These are phyloP conservation scores for Ochropleura plecta DNA, from an alignment of 2,888 invertebrate species.

Conservation along the genomic window DNA sequence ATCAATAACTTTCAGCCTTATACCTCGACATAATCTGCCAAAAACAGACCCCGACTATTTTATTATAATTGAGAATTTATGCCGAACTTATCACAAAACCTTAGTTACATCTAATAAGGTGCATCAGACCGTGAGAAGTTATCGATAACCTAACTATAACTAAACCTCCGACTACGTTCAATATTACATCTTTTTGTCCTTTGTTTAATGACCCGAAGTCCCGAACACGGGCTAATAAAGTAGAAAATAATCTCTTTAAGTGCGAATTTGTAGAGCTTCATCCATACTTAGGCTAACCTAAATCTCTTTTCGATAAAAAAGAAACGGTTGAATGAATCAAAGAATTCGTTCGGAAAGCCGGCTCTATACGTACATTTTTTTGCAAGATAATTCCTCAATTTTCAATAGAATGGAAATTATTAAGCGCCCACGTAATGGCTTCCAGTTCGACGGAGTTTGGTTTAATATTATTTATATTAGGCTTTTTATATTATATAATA, in stretches of 20 bases:
- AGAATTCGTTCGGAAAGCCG: conserved; percentile 49
- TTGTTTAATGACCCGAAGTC: conserved; percentile 63
- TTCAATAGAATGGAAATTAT: conserved; percentile 63
- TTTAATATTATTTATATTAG: conserved; percentile 49
- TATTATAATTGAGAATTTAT: conserved; percentile 50
- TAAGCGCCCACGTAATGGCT: conserved; percentile 49
- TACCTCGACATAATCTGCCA: neutral
- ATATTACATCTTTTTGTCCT: conserved; percentile 61
- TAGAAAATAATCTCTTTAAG: conserved; percentile 73
- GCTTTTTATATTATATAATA: conserved; percentile 16
- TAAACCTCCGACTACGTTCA: conserved; percentile 33
- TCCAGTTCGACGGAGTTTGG: conserved; percentile 38
- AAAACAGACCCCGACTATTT: conserved; percentile 3
- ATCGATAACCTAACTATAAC: conserved; percentile 48
- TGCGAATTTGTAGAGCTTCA: conserved; percentile 73
- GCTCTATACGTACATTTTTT: conserved; percentile 42
- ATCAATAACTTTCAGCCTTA: neutral
- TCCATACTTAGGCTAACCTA: conserved; percentile 64
- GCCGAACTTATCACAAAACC: conserved; percentile 13
- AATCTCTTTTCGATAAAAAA: conserved; percentile 74
- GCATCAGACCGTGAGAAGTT: conserved; percentile 55
- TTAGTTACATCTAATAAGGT: conserved; percentile 25
- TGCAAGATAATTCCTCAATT: conserved; percentile 51
- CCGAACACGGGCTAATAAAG: conserved; percentile 61
- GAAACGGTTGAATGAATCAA: conserved; percentile 61